phyloP scores from a whole-genome alignment of 1,140 invertebrate species.

The Penaeus chinensis region DNA sequence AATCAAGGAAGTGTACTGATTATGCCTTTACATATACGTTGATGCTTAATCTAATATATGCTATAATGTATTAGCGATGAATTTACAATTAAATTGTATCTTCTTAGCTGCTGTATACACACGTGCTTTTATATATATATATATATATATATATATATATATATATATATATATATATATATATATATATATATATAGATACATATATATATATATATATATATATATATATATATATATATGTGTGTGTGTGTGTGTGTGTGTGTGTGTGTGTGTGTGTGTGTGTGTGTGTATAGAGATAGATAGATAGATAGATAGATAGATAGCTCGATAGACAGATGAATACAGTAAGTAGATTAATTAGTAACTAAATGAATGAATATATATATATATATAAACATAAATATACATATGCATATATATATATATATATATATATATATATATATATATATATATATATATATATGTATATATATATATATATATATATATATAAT shows the following conservation, averaged over 20 bases:
- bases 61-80: too few relatives aligned
- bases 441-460: neutral
- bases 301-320: neutral
- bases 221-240: neutral
- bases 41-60: too few relatives aligned
- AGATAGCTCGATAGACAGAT: neutral
- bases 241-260: neutral
- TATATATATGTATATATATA: neutral
- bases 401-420: neutral
- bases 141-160: neutral
- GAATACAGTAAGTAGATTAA: neutral
- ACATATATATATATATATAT: neutral
- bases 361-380: neutral
- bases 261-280: slow-evolving; percentile 6
- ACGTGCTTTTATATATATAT: neutral
- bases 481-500: neutral
- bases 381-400: neutral
- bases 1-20: too few relatives aligned
- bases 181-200: neutral
- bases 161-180: neutral
- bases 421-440: neutral
- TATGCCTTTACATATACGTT: too few relatives aligned
- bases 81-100: too few relatives aligned
- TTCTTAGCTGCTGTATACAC: neutral
- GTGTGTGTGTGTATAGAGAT: neutral